Evolutionary conservation across 2,797 vertebrate genomes (phyloP), one percentile per base, ranked within the genome.

Genomic region (Sebastes taczanowskii): DNA sequence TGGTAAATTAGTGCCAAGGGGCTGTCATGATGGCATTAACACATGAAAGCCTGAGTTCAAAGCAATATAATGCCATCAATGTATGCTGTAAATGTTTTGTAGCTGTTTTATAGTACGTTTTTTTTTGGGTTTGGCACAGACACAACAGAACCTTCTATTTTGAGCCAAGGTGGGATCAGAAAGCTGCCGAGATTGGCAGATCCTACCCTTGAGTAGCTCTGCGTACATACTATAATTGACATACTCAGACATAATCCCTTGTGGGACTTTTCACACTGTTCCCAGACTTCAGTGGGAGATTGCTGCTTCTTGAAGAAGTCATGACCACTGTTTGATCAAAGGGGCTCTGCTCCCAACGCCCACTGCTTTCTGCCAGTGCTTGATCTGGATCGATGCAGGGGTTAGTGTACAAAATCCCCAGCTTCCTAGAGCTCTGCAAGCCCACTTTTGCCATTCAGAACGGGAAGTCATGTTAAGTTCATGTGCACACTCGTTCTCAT

Each of bases 301-400:
- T 88, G 91, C 89, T 86, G 89, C 89, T 86, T 87, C 92, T 92
- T 87, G 82, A 86, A 90, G 89, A 93, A 95, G 93, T 91, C 91
- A 93, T 91, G 93, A 91, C 93, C 93, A 93, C 87, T 88, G 90
- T 94, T 93, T 93, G 93, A 94, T 95, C 93, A 95, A 95, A 95
- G 92, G 77, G 76, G 83, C 78, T 91, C 80, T 61, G 83, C 93
- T 93, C 89, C 90, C 86, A 85, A 91, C 89, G 88, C 93, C 93
- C 91, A 93, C 91, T 81, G 88, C 85, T 91, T 91, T 88, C 93
- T 91, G 93, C 92, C 92, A 86, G 88, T 58, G 81, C 92, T 93
- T 89, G 88, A 92, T 93, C 91, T 90, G 90, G 88, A 94, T 94
- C 93, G 89, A 94, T 95, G 87, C 86, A 81, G 91, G 92, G 90